Percentiles rank a stretch among this genome's conserved stretches.
phyloP scores from a whole-genome alignment of 2,113 vertebrate genomes.

The Bagarius yarrelli region DNA sequence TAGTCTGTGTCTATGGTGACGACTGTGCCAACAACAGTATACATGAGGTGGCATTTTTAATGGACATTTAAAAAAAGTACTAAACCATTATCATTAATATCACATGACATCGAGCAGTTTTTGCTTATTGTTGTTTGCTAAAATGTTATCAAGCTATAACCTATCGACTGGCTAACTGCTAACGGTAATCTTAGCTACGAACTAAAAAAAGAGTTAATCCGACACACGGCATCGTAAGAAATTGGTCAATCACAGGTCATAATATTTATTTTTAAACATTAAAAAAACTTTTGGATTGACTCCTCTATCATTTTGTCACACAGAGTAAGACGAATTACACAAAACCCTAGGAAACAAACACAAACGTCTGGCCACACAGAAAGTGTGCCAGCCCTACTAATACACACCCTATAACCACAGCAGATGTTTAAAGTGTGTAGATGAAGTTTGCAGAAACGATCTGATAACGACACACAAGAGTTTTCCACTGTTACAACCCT shows the following conservation, averaged over 20 bases:
- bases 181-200: not conserved
- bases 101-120: not conserved
- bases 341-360: not conserved
- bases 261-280: not conserved
- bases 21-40: slow-evolving; percentile 3
- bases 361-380: not conserved
- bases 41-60: not conserved
- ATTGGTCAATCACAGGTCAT: not conserved
- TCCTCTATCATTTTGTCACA: not conserved
- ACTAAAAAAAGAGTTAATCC: not conserved
- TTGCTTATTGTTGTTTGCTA: not conserved
- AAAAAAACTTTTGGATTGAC: not conserved
- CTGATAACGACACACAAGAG: not conserved
- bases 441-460: not conserved
- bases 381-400: not conserved
- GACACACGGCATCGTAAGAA: not conserved
- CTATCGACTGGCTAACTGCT: not conserved
- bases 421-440: not conserved
- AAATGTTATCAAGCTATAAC: not conserved
- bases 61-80: not conserved
- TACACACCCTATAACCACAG: not conserved
- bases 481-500: not conserved
- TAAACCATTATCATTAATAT: not conserved
- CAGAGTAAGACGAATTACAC: not conserved
- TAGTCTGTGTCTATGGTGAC: not conserved